These are phyloP conservation scores for Casuarius casuarius DNA, from an alignment of 2,113 vertebrate genomes.

Conservation along the genomic window DNA sequence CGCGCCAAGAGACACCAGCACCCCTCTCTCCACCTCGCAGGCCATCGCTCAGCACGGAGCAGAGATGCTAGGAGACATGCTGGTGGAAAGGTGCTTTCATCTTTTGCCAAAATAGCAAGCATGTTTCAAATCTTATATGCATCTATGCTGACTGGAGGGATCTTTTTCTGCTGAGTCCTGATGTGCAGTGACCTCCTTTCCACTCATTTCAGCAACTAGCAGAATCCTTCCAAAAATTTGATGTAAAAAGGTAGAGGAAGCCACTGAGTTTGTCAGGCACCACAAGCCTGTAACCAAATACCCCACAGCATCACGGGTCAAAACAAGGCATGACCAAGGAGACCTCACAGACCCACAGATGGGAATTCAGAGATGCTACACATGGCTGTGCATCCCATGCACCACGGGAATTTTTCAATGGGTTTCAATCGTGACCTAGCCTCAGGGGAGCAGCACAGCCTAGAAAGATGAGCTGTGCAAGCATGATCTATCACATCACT, in stretches of 20 bases:
- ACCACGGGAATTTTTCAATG: accelerated
- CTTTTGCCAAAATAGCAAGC: background rate
- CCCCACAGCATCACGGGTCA: background rate
- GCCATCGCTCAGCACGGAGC: background rate
- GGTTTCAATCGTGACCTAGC: accelerated
- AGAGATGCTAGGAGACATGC: background rate
- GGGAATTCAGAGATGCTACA: accelerated
- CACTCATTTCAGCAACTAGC: background rate
- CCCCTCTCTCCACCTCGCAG: background rate
- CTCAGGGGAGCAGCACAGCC: background rate
- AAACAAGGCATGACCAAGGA: accelerated
- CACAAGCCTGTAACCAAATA: background rate
- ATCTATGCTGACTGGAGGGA: background rate
- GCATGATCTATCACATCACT: background rate
- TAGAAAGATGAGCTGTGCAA: background rate
- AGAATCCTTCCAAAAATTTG: accelerated
- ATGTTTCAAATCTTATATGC: background rate
- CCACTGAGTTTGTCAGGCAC: background rate
- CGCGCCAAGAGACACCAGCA: background rate
- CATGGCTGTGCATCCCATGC: accelerated
- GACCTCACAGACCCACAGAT: accelerated
- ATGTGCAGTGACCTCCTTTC: background rate
- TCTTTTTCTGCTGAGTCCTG: background rate
- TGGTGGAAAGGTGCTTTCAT: background rate
- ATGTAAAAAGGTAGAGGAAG: background rate